Conservation (phyloP, 2,113 vertebrate genomes). For the Hiodon alosoides region DNA sequence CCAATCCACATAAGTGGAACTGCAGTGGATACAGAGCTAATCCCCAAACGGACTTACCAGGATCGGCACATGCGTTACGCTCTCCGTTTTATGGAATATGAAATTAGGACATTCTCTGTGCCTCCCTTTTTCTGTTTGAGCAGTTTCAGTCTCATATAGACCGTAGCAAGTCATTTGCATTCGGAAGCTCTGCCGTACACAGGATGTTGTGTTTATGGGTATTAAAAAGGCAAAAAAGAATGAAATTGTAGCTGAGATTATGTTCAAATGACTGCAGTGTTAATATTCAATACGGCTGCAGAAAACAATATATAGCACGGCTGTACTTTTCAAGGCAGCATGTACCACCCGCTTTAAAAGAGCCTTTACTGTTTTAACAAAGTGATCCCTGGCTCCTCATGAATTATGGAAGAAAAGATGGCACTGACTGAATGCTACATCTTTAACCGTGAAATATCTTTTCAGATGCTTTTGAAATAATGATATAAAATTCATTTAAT, state of each 20-base stretch:
- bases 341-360: constrained; percentile 19
- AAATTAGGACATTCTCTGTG: not conserved
- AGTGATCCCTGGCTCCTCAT: constrained; percentile 36
- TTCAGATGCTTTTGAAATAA: constrained; percentile 76
- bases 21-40: not conserved
- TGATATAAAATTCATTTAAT: constrained; percentile 87
- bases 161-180: not conserved
- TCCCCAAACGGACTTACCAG: too few relatives aligned
- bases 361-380: constrained; percentile 47
- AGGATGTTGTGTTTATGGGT: not conserved
- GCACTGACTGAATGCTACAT: constrained; percentile 64
- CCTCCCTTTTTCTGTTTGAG: not conserved
- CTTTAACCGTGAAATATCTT: constrained; percentile 75
- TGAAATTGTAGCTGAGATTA: constrained; percentile 4
- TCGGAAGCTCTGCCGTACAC: not conserved
- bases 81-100: too few relatives aligned
- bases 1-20: not conserved
- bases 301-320: constrained; percentile 36
- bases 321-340: constrained; percentile 30
- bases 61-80: too few relatives aligned
- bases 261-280: constrained; percentile 4
- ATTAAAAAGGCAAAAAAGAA: not conserved
- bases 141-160: not conserved
- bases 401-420: constrained; percentile 70
- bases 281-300: constrained; percentile 31